A percentile compares a stretch with the other conserved stretches of the same genome.
Conservation (phyloP, 2,113 vertebrate species). For the Hucho hucho region DNA sequence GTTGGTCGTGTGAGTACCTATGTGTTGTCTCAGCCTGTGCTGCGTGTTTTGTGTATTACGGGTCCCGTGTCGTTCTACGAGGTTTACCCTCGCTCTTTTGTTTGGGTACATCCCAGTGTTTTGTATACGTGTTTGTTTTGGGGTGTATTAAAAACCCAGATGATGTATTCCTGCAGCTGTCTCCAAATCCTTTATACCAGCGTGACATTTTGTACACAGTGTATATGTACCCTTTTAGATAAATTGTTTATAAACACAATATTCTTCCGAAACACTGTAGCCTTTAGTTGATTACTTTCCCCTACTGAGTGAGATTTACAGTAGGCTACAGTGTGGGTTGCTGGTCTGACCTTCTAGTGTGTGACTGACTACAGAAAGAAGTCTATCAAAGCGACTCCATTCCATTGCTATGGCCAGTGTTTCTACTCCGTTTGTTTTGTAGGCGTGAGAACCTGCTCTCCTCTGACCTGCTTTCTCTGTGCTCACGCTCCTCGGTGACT, state of each 20-base stretch:
- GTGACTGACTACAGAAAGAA: slow-evolving; percentile 52
- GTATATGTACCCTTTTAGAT: neutral
- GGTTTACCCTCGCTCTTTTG: too few relatives aligned
- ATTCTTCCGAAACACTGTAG: neutral
- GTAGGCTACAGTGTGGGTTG: neutral
- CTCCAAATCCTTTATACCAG: too few relatives aligned
- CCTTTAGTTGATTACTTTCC: neutral
- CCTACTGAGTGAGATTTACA: neutral
- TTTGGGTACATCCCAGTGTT: too few relatives aligned
- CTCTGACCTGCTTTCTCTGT: slow-evolving; percentile 24
- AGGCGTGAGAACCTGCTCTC: slow-evolving; percentile 58
- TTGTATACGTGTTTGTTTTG: too few relatives aligned
- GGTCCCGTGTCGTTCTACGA: too few relatives aligned
- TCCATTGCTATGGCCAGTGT: slow-evolving; percentile 27
- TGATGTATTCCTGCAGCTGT: too few relatives aligned
- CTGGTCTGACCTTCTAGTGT: slow-evolving; percentile 32
- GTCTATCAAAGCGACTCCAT: slow-evolving; percentile 40
- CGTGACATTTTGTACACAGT: too few relatives aligned
- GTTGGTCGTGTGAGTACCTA: too few relatives aligned
- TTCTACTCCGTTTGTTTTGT: slow-evolving; percentile 54
- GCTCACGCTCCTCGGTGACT: slow-evolving; percentile 36
- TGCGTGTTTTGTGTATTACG: too few relatives aligned
- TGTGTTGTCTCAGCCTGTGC: too few relatives aligned
- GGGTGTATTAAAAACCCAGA: too few relatives aligned
- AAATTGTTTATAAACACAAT: neutral